These are phyloP conservation scores for Panzeria rudis DNA, from an alignment of 2,888 invertebrate genomes.

Conservation along the genomic window DNA sequence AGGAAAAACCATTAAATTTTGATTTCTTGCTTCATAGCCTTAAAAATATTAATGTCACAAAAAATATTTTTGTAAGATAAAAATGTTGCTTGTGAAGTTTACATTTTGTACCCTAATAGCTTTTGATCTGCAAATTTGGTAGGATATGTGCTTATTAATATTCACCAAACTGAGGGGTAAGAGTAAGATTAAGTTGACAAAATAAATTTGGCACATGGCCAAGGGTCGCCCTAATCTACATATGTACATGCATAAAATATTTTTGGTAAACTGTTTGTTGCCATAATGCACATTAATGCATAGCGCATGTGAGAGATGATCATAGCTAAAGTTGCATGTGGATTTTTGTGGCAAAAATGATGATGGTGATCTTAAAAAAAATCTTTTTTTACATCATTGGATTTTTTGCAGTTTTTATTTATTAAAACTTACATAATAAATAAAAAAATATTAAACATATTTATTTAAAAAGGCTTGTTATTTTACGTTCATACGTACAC, in stretches of 20 bases:
- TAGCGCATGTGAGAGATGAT: constrained; percentile 39
- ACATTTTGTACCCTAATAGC: too few relatives aligned
- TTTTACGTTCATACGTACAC: not conserved
- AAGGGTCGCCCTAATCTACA: too few relatives aligned
- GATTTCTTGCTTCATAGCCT: too few relatives aligned
- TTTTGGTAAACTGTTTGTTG: not conserved
- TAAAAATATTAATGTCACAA: too few relatives aligned
- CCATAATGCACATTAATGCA: constrained; percentile 11
- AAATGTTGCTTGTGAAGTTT: too few relatives aligned
- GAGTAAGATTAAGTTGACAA: too few relatives aligned
- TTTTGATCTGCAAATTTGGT: too few relatives aligned
- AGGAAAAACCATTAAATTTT: too few relatives aligned
- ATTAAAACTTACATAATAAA: constrained; percentile 52
- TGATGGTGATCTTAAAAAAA: constrained; percentile 23
- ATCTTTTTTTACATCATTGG: constrained; percentile 12
- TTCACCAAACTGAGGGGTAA: too few relatives aligned
- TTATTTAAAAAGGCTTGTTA: not conserved
- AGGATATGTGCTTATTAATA: too few relatives aligned
- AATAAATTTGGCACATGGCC: too few relatives aligned
- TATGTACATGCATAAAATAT: not conserved
- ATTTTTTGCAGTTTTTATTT: constrained; percentile 58
- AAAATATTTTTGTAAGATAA: too few relatives aligned
- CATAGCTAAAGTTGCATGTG: constrained; percentile 46
- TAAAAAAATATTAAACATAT: not conserved
- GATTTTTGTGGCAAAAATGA: constrained; percentile 43